phyloP scores from a whole-genome alignment of 2,888 invertebrate species.

The Cistogaster globosa region DNA sequence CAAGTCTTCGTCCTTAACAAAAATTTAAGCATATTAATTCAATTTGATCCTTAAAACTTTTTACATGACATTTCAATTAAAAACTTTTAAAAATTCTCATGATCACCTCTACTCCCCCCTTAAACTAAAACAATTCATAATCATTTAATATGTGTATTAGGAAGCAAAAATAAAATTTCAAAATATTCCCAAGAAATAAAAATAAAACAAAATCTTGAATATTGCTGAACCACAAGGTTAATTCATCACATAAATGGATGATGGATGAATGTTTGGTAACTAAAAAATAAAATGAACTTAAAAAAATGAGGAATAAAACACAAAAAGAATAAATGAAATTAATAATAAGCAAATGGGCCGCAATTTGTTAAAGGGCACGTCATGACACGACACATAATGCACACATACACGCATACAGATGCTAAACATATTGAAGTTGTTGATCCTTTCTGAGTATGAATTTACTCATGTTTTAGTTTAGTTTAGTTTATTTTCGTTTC shows the following conservation, averaged over 20 bases:
- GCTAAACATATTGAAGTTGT: slow-evolving; percentile 46
- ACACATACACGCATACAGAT: slow-evolving; percentile 24
- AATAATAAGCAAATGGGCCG: slow-evolving; percentile 63
- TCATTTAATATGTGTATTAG: slow-evolving; percentile 24
- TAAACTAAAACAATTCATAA: slow-evolving; percentile 34
- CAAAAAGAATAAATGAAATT: slow-evolving; percentile 37
- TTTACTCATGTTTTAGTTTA: slow-evolving; percentile 14
- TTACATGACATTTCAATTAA: slow-evolving; percentile 64
- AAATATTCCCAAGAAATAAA: slow-evolving; percentile 58
- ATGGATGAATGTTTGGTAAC: slow-evolving; percentile 46
- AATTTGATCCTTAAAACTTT: slow-evolving; percentile 41
- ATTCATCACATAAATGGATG: slow-evolving; percentile 43
- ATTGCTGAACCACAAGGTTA: neutral
- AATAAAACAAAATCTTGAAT: slow-evolving; percentile 39
- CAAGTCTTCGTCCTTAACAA: neutral
- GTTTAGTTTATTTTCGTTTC: neutral
- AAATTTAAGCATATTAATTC: slow-evolving; percentile 28
- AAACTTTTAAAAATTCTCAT: slow-evolving; percentile 67
- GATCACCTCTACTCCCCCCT: slow-evolving; percentile 65
- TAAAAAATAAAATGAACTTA: neutral
- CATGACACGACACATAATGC: slow-evolving; percentile 64
- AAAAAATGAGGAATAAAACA: neutral
- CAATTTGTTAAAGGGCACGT: slow-evolving; percentile 69
- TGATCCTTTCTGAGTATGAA: slow-evolving; percentile 48
- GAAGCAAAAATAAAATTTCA: slow-evolving; percentile 20